A percentile compares a stretch with the other conserved stretches of the same genome.
These are phyloP conservation scores for Cantharis nigra DNA, from an alignment of 2,888 invertebrate species.

Conservation along the genomic window DNA sequence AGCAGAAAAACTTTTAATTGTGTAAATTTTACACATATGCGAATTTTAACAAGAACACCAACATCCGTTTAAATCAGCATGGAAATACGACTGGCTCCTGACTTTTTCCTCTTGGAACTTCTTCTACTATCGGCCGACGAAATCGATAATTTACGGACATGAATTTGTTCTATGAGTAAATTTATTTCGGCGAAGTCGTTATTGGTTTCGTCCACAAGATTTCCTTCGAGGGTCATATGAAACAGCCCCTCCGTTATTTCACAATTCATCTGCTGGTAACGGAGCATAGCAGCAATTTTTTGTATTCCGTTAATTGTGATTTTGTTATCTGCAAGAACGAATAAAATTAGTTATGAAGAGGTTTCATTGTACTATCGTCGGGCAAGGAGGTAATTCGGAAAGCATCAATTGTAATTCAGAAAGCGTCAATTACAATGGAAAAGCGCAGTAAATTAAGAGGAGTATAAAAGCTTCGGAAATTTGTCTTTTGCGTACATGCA, in stretches of 20 bases:
- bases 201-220: constrained; percentile 9
- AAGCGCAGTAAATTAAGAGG: too few species aligned
- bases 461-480: too few species aligned
- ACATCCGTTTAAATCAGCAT: not conserved
- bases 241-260: constrained; percentile 23
- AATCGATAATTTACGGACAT: not conserved
- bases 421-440: too few species aligned
- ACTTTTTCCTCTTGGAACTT: constrained; percentile 7
- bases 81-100: not conserved
- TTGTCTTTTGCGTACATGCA: constrained; percentile 42
- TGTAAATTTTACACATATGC: too few species aligned
- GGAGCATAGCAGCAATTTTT: constrained; percentile 37
- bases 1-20: too few species aligned
- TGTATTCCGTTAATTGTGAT: constrained; percentile 36
- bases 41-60: not conserved
- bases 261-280: constrained; percentile 36
- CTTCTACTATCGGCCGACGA: not conserved
- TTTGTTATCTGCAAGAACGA: constrained; percentile 40
- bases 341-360: not conserved
- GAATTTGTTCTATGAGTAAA: constrained; percentile 6
- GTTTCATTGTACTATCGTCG: not conserved
- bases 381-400: not conserved
- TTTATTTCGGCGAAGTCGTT: constrained; percentile 18
- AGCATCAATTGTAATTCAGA: too few species aligned
- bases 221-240: constrained; percentile 38